Base-by-base conservation (phyloP, 2,113 vertebrate species). In the Phrynocephalus versicolor region DNA sequence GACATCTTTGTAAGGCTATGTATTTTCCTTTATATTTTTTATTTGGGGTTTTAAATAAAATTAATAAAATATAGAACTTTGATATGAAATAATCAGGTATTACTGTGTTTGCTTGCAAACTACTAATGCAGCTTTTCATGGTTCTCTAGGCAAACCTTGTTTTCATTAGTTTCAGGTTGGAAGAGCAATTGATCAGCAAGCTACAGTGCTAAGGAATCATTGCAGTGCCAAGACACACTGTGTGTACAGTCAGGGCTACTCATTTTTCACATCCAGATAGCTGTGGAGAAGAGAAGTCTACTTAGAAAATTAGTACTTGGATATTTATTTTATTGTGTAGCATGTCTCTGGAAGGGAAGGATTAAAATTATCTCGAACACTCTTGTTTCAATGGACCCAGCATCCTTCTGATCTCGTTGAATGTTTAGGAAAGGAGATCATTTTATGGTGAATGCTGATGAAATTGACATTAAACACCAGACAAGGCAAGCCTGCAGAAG, bases 191-290 rank as follows among this genome's bases (percentile, higher is more conserved):
- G 79, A 94, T 57, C 1, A 5, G 55, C 88, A 86, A 93, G 77
- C 89, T 90, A 81, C 84, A 79, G 79, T 85, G 58, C 67, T 89
- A 85, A 91, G 91, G 92, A 91, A 90, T 90, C 89, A 86, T 70
- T 88, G 16, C 13, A 82, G 58, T 82, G 79, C 58, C 57, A 74
- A 72, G 55, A 85, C 67, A 86, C 88, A 73, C 12, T 82, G 73
- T 55, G 62, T 83, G 41, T 89, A 89, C 90, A 88, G 82, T 86
- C 64, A 81, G 35, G 79, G 75, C 89, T 8, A 88, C 92, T 81
- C 90, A 62, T 89, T 88, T 92, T 77, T 94, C 27, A 79, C 1
- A 9, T 85, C 62, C 91, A 45, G 45, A 85, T 92, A 79, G 83
- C 7, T 45, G 82, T 33, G 64, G 25, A 5, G 81, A 88, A 87